Evolutionary conservation across 2,888 invertebrate genomes (phyloP).

Genomic region (Dimorphilus gyrociliatus): DNA sequence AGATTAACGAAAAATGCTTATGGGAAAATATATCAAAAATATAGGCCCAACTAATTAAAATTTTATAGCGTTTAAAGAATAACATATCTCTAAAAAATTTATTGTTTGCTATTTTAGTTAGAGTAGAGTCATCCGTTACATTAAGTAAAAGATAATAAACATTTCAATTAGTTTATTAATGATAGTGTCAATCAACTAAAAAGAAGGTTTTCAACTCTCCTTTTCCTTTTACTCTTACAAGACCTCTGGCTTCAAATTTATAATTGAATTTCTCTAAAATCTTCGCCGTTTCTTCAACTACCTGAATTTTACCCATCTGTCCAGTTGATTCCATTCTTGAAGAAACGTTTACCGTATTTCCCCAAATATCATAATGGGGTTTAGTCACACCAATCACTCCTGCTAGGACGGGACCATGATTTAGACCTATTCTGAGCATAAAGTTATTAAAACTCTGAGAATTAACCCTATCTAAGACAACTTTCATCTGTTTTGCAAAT

Average conservation of each 20-base stretch:
- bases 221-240: constrained; percentile 90
- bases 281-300: constrained; percentile 79
- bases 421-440: constrained; percentile 72
- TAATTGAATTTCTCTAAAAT: constrained; percentile 77
- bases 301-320: constrained; percentile 58
- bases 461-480: constrained; percentile 65
- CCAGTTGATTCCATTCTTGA: constrained; percentile 96
- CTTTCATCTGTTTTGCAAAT: constrained; percentile 69
- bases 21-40: no score
- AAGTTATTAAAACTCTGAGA: constrained; percentile 80
- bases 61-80: no score
- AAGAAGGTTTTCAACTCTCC: constrained; percentile 91
- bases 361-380: constrained; percentile 79
- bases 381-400: constrained; percentile 87
- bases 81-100: no score
- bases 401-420: constrained; percentile 85
- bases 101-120: no score
- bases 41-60: no score
- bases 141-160: no score
- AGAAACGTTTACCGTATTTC: constrained; percentile 90
- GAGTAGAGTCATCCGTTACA: no score
- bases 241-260: constrained; percentile 77
- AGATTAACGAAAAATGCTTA: no score
- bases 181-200: no score
- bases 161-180: no score